Percentiles rank a stretch among this genome's conserved stretches.
Conservation (phyloP, 2,888 invertebrate species). For the Auanema sp. region DNA sequence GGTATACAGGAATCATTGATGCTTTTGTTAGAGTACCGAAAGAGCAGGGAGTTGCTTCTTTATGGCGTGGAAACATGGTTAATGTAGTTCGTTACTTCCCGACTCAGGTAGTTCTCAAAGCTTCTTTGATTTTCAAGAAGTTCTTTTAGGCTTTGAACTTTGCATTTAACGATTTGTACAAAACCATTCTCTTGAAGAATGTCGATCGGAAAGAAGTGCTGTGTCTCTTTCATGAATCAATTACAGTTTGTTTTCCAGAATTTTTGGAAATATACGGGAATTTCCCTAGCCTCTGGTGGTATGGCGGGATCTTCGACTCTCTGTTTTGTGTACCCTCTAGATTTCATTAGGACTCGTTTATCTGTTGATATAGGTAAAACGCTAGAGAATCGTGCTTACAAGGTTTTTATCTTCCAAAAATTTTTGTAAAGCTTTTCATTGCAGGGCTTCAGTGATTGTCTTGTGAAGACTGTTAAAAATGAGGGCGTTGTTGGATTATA, state of each 20-base stretch:
- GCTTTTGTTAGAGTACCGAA: constrained; percentile 44
- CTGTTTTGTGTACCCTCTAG: constrained; percentile 50
- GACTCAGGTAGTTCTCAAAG: constrained; percentile 29
- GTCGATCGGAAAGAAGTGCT: constrained; percentile 32
- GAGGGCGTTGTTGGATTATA: constrained; percentile 84
- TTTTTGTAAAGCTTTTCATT: background rate
- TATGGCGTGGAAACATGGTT: constrained; percentile 50
- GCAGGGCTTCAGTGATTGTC: constrained; percentile 44
- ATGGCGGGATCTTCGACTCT: constrained; percentile 47
- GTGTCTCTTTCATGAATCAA: no score
- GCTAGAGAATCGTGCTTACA: constrained; percentile 36
- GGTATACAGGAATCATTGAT: constrained; percentile 46
- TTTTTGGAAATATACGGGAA: constrained; percentile 33
- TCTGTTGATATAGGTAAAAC: constrained; percentile 44
- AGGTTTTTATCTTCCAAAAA: constrained; percentile 15
- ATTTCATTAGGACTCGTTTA: constrained; percentile 45
- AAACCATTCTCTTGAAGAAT: constrained; percentile 36
- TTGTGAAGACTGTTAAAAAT: constrained; percentile 74
- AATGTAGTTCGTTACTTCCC: constrained; percentile 49
- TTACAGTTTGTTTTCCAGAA: constrained; percentile 30
- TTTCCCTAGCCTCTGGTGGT: constrained; percentile 43
- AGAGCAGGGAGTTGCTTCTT: constrained; percentile 45
- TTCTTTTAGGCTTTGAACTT: constrained; percentile 40
- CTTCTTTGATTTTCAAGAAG: background rate
- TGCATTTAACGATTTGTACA: constrained; percentile 51